Base-by-base conservation (phyloP, 2,113 vertebrate species). In the Neolamprologus cancellatus region DNA sequence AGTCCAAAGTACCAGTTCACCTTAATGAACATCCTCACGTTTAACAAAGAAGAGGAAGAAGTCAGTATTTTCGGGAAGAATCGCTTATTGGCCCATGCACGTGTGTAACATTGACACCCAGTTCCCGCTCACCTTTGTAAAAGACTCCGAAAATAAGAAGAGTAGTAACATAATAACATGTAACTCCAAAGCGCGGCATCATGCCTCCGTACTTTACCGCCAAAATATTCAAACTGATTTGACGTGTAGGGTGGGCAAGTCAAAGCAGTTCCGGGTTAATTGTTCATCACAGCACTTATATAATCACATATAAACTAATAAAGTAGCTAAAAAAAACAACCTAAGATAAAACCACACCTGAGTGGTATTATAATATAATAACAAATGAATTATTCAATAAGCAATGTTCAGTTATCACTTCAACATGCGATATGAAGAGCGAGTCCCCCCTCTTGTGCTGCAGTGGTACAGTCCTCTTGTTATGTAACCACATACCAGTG, bases 321-420 rank as follows among this genome's bases (percentile, higher is more conserved):
- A 0, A 64, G 30, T 64, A 12, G 59, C 59, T n/a, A 0, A 61
- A 30, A 54, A 17, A 28, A 61, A 30, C 0, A 52, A 6, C n/a
- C 6, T 2, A 34, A 34, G 5, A 64, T 34, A 64, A 64, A 34
- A 12, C 0, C 17, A 34, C 4, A 64, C 59, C 9, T 64, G 3
- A 7, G 59, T 7, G 6, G 5, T 64, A 61, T n/a, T 61, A 64
- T 34, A 64, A 64, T 64, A 3, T 64, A 64, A 12, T 64, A 64
- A 64, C 9, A 64, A 64, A 34, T 12, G 0, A 34, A 34, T 64
- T 34, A 64, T 64, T 64, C 59, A 64, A 64, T 0, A 34, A 0
- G 17, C 59, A 64, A 7, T n/a, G 17, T 12, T 18, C 59, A 64
- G 30, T 34, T 64, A 64, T 64, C 17, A n/a, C 9, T 64, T 64